Evolutionary conservation across 1,140 invertebrate species (phyloP).

Genomic region (Cepaea nemoralis): DNA sequence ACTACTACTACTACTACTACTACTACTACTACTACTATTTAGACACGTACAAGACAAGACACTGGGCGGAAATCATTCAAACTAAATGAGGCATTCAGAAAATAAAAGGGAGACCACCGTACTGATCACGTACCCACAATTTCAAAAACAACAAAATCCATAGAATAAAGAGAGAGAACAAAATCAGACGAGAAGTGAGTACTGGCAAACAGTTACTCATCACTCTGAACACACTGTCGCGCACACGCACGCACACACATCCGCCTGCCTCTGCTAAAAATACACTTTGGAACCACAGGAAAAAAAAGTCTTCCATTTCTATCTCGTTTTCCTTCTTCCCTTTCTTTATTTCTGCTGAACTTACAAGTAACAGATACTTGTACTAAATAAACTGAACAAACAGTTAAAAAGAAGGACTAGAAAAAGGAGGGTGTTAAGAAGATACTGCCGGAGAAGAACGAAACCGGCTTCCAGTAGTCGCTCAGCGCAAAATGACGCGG

Average conservation of each 20-base stretch:
- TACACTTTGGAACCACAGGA: not conserved
- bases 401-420: not conserved
- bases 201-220: not conserved
- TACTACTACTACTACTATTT: too few relatives aligned
- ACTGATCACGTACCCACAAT: too few relatives aligned
- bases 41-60: too few relatives aligned
- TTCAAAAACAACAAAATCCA: not conserved
- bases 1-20: not conserved
- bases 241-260: not conserved
- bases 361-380: not conserved
- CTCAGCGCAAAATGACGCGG: too few relatives aligned
- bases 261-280: conserved; percentile 1
- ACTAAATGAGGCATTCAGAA: too few relatives aligned
- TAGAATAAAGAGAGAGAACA: not conserved
- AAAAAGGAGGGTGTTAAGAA: not conserved
- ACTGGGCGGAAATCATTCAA: too few relatives aligned
- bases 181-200: not conserved
- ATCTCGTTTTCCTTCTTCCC: not conserved
- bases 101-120: too few relatives aligned
- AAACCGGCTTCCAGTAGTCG: too few relatives aligned
- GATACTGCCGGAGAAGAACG: not conserved
- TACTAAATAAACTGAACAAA: not conserved
- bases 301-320: not conserved
- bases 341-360: not conserved
- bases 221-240: not conserved